These are phyloP conservation scores for Sclerurus mexicanus DNA, from an alignment of 2,113 vertebrate species.

Conservation along the genomic window DNA sequence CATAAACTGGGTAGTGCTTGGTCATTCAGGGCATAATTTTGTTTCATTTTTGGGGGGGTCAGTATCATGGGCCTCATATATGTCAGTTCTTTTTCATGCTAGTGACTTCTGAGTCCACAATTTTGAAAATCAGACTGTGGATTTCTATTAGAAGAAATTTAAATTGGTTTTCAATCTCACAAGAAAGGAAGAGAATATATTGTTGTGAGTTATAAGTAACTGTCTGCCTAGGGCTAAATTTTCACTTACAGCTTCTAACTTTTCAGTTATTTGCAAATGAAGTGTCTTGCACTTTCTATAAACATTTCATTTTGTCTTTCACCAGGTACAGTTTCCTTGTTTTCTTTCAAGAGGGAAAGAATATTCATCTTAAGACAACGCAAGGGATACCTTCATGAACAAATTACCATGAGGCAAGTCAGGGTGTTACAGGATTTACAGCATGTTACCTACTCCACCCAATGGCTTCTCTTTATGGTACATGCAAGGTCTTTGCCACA, in stretches of 20 bases:
- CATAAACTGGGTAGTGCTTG: not conserved
- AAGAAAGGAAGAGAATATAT: not conserved
- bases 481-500: not conserved
- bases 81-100: not conserved
- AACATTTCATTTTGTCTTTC: not conserved
- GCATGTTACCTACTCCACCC: not conserved
- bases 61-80: not conserved
- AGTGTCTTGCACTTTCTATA: not conserved
- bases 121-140: not conserved
- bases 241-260: not conserved
- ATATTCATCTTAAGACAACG: slow-evolving; percentile 14
- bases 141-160: not conserved
- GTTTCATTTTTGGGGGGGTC: not conserved
- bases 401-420: slow-evolving; percentile 14
- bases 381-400: not conserved
- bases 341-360: slow-evolving; percentile 17
- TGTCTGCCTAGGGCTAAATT: not conserved
- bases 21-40: not conserved
- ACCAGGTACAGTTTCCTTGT: not conserved
- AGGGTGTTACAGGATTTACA: slow-evolving; percentile 26
- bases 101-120: not conserved
- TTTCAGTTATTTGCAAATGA: not conserved
- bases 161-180: not conserved
- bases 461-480: not conserved
- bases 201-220: not conserved